phyloP scores from a whole-genome alignment of 1,140 invertebrate genomes.

The Lineus longissimus region DNA sequence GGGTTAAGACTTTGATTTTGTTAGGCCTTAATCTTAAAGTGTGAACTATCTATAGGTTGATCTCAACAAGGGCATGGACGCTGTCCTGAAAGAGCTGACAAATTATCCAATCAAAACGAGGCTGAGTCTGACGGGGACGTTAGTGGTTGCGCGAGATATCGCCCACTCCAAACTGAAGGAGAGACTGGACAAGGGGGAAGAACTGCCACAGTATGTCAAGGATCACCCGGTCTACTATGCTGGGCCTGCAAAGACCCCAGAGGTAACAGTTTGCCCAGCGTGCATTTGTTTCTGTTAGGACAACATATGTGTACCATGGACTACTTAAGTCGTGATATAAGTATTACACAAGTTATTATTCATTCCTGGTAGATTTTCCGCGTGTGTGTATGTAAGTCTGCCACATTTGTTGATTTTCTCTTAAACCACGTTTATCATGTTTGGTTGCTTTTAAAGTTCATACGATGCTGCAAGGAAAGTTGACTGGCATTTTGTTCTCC shows the following conservation, averaged over 20 bases:
- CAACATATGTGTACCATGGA: too few species aligned
- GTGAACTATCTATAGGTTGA: constrained; percentile 34
- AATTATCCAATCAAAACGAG: constrained; percentile 50
- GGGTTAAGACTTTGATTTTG: too few species aligned
- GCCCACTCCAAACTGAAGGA: constrained; percentile 54
- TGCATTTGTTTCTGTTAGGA: too few species aligned
- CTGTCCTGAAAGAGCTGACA: constrained; percentile 37
- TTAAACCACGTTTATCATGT: too few species aligned
- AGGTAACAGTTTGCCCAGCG: constrained; percentile 29
- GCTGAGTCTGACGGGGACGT: constrained; percentile 47
- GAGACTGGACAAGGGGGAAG: constrained; percentile 44
- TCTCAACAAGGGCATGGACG: constrained; percentile 48
- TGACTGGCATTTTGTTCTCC: too few species aligned
- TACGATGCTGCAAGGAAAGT: too few species aligned
- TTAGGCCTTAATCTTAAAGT: background rate
- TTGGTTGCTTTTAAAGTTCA: too few species aligned
- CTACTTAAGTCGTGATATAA: too few species aligned
- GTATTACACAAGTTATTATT: too few species aligned
- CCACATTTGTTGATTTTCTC: too few species aligned
- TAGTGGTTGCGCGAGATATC: constrained; percentile 54
- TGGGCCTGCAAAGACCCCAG: constrained; percentile 53
- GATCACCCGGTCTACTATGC: constrained; percentile 55
- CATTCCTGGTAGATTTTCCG: too few species aligned
- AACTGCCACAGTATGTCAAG: constrained; percentile 51
- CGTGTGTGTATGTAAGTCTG: too few species aligned